Evolutionary conservation across 1,140 invertebrate genomes (phyloP), one percentile per base, ranked within the genome.

Genomic region (Drosophila funebris): DNA sequence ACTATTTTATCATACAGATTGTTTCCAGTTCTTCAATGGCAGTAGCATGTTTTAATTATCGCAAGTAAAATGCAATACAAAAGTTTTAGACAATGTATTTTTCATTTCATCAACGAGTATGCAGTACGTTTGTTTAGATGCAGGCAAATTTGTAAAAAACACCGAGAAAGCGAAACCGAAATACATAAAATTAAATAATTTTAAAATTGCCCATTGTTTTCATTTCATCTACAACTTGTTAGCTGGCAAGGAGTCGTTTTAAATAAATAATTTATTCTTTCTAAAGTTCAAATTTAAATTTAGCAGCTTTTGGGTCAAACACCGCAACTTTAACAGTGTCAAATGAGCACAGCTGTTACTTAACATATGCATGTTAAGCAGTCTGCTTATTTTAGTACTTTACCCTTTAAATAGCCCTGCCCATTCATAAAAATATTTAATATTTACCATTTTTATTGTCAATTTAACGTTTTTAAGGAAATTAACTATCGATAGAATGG

Each of bases 151-250:
- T 66, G 44, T 58, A 67, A 41, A 72, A 72, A 29, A 72, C 62
- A 72, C 62, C 62, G 44, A 71, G 44, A 71, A 66, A 66, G 67
- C 67, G 60, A 71, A 41, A 64, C 61, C 67, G 67, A 53, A 60
- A 67, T 72, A 72, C 53, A 67, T 72, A 67, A 67, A 67, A 72
- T 67, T 58, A 67, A 72, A 72, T 72, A 67, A 72, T 72, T 72
- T 72, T 67, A 72, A 44, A 52, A 64, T 6, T n/a, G n/a, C n/a
- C 7, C 20, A 11, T 27, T 46, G 27, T 53, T 70, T 70, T 22
- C 2, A 27, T 41, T 11, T 22, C 24, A 27, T 5, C 1, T 5
- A 46, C 39, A 16, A 16, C 6, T 39, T 14, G 27, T n/a, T n/a
- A n/a, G n/a, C n/a, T n/a, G n/a, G n/a, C n/a, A n/a, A n/a, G n/a